phyloP scores from a whole-genome alignment of 1,140 invertebrate genomes.

The Hyphantria cunea region DNA sequence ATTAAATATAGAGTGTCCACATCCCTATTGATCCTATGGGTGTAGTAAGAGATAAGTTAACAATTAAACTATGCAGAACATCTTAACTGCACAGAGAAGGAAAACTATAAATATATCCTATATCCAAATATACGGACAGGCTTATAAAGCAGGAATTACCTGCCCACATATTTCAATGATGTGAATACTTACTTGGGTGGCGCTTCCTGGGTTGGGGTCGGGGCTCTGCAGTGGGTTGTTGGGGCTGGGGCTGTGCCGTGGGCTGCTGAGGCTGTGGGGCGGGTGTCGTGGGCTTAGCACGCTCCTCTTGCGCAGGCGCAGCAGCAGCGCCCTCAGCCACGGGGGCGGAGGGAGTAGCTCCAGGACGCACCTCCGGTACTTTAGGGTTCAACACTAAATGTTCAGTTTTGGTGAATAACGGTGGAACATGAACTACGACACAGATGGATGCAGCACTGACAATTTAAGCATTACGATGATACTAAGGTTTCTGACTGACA shows the following conservation, averaged over 20 bases:
- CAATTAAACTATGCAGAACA: no score
- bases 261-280: slow-evolving; percentile 6
- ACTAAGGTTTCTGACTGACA: no score
- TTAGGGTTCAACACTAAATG: slow-evolving; percentile 68
- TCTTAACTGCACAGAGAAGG: no score
- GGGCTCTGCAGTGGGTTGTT: slow-evolving; percentile 2
- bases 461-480: no score
- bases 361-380: slow-evolving; percentile 50
- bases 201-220: slow-evolving; percentile 26
- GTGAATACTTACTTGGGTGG: slow-evolving; percentile 46
- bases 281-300: no score
- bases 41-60: no score
- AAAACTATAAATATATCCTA: no score
- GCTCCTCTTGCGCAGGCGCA: slow-evolving; percentile 14
- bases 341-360: slow-evolving; percentile 8
- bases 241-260: background rate
- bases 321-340: slow-evolving; percentile 4
- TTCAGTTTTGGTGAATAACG: slow-evolving; percentile 20
- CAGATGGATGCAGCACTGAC: no score
- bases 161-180: background rate
- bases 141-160: no score
- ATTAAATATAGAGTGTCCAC: no score
- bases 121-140: no score
- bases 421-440: slow-evolving; percentile 25
- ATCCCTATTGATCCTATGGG: no score